Evolutionary conservation across 2,888 invertebrate species (phyloP), one percentile per base, ranked within the genome.

Genomic region (Dasysyrphus tricinctus): DNA sequence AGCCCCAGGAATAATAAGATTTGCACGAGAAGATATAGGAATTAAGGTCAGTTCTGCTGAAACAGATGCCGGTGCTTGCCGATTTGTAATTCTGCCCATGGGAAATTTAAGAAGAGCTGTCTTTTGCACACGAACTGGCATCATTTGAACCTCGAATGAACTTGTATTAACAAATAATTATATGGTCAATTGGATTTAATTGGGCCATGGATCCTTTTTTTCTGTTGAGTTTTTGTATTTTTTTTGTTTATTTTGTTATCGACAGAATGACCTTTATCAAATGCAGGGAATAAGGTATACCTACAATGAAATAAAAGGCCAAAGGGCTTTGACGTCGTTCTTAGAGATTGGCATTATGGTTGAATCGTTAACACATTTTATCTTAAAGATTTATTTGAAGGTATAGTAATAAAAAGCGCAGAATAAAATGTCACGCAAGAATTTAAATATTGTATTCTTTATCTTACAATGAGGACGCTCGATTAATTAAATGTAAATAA

Each of bases 121-220:
- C 16, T 44, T 39, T 57, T 61, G 34, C 57, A 47, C 42, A 39
- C 57, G 59, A 37, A 59, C 32, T 42, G 51, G 12, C 19, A 67
- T 47, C 42, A 69, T 67, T 63, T 49, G 34, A 54, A 37, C 32
- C 49, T 39, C 54, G 7, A 63, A 39, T 67, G 51, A 59, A 56
- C 56, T 61, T 57, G 63, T 75, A 79, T 75, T 70, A 63, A 56
- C 65, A 83, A 83, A 83, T 79, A 75, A 79, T 83, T 65, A 79
- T 79, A 72, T 59, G 79, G 74, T 72, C 79, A 69, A 75, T 75
- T 79, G 75, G 39, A 39, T 47, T 63, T 75, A 83, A 83, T 79
- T 70, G 83, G 51, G 70, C 57, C 79, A 57, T 70, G 63, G 14
- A 70, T 56, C n/a, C 6, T 8, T 14, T 63, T 8, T 42, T 42